Conservation (phyloP, 2,113 vertebrate genomes). For the Clinocottus analis region DNA sequence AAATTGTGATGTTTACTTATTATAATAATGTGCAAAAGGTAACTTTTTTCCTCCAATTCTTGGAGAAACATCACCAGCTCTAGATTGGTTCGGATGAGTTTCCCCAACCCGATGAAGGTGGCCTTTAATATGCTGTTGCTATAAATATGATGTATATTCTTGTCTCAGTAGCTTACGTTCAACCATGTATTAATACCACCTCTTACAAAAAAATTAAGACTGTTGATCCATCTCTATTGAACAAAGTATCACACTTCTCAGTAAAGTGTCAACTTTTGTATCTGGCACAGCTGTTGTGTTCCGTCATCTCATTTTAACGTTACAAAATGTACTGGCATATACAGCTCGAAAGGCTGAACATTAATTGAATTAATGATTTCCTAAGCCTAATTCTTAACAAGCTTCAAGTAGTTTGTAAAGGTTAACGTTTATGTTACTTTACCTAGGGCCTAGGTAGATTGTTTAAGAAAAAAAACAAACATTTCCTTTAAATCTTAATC, state of each 20-base stretch:
- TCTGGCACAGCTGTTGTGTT: slow-evolving; percentile 31
- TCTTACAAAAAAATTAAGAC: background rate
- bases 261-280: slow-evolving; percentile 14
- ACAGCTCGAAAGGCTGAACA: background rate
- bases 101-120: background rate
- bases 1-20: background rate
- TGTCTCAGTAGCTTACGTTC: too few species aligned
- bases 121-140: background rate
- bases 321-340: background rate
- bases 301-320: background rate
- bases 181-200: background rate
- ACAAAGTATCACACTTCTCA: background rate
- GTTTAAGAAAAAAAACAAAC: too few species aligned
- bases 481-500: background rate
- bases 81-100: background rate
- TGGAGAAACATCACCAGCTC: background rate
- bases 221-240: background rate
- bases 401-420: background rate
- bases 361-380: background rate
- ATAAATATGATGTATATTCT: background rate
- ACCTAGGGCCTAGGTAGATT: background rate
- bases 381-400: background rate
- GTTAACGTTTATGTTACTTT: background rate
- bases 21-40: background rate
- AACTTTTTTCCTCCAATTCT: background rate